These are phyloP conservation scores for Atta cephalotes DNA, from an alignment of 1,140 invertebrate genomes.

Conservation along the genomic window DNA sequence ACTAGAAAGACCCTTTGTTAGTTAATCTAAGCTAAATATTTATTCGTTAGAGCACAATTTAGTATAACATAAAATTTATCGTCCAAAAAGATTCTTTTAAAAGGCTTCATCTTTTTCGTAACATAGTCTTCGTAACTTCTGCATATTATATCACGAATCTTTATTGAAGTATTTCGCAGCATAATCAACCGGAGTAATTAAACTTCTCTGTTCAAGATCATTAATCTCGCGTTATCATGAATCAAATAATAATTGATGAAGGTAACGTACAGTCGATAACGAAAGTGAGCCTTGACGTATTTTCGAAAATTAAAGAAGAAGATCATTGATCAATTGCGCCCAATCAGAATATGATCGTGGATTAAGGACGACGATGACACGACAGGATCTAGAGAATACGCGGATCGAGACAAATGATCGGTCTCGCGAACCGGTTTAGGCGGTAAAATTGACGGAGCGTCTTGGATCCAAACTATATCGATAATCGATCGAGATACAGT, in stretches of 20 bases:
- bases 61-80: background rate
- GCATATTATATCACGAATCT: background rate
- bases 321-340: slow-evolving; percentile 70
- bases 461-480: slow-evolving; percentile 64
- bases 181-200: slow-evolving; percentile 45
- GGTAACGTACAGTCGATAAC: slow-evolving; percentile 12
- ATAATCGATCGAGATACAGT: slow-evolving; percentile 62
- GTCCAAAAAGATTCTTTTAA: background rate
- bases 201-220: slow-evolving; percentile 16
- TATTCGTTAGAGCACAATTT: background rate
- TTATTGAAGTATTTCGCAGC: slow-evolving; percentile 34
- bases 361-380: slow-evolving; percentile 77
- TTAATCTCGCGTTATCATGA: slow-evolving; percentile 50
- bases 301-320: slow-evolving; percentile 73
- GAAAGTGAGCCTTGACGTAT: slow-evolving; percentile 40
- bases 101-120: background rate
- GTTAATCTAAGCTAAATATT: background rate
- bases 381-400: slow-evolving; percentile 65
- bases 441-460: slow-evolving; percentile 70
- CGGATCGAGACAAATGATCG: slow-evolving; percentile 78
- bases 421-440: slow-evolving; percentile 76
- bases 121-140: background rate
- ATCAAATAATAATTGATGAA: slow-evolving; percentile 54
- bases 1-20: background rate
- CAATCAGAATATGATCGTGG: slow-evolving; percentile 76